A percentile compares a stretch with the other conserved stretches of the same genome.
Evolutionary conservation across 2,113 vertebrate genomes (phyloP).

Genomic region (Pandion haliaetus): DNA sequence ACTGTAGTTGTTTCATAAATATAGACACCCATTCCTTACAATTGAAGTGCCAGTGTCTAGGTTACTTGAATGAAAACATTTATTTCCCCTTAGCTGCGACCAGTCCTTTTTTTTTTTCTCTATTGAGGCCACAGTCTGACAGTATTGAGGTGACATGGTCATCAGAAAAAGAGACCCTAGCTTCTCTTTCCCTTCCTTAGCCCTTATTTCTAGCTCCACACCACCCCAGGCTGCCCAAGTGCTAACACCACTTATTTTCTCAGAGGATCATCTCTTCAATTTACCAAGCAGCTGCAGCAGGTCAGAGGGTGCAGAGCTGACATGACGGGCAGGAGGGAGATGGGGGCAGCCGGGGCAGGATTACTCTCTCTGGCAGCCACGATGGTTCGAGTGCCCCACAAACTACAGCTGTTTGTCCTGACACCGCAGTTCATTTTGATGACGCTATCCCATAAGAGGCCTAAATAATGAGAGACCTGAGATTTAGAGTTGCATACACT

Average conservation of each 20-base stretch:
- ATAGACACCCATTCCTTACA: neutral
- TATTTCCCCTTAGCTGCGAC: neutral
- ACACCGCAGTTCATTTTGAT: neutral
- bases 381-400: neutral
- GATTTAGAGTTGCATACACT: neutral
- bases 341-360: neutral
- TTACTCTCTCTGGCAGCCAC: neutral
- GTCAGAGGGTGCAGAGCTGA: neutral
- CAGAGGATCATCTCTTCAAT: neutral
- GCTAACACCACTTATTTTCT: neutral
- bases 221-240: neutral
- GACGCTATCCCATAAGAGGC: neutral
- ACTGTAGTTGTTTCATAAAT: neutral
- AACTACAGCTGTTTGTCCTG: fast-evolving
- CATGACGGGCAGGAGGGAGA: neutral
- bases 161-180: neutral
- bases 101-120: neutral
- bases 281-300: neutral
- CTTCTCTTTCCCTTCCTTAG: neutral
- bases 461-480: neutral
- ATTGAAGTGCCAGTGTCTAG: neutral
- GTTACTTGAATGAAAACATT: neutral
- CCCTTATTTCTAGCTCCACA: neutral
- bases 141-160: neutral
- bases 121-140: neutral